Evolutionary conservation across 2,888 invertebrate species (phyloP).

Genomic region (Andrena bucephala): DNA sequence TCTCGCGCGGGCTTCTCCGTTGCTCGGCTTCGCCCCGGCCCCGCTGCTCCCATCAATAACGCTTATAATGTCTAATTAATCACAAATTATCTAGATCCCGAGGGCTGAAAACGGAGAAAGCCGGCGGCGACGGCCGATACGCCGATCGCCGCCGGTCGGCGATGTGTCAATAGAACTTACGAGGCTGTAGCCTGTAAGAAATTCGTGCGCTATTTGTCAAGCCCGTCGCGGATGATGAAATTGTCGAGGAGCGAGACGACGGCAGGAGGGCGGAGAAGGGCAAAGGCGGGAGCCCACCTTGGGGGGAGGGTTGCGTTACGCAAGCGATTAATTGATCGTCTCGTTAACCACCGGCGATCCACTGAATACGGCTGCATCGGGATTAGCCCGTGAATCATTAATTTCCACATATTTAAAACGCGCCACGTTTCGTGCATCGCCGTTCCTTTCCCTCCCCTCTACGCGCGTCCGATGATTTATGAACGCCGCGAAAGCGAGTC

Average conservation of each 20-base stretch:
- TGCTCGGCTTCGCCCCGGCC: conserved; percentile 42
- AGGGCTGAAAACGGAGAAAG: conserved; percentile 53
- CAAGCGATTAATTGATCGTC: conserved; percentile 52
- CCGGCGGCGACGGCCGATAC: conserved; percentile 16
- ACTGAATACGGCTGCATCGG: conserved; percentile 9
- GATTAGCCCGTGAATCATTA: conserved; percentile 40
- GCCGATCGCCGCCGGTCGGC: neutral
- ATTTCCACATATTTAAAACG: conserved; percentile 42
- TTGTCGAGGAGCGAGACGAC: conserved; percentile 14
- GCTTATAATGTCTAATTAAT: conserved; percentile 84
- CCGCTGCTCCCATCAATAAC: conserved; percentile 83
- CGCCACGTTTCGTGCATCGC: conserved; percentile 34
- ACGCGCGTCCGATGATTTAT: conserved; percentile 37
- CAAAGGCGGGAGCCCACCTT: neutral
- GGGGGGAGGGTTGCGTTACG: conserved; percentile 9
- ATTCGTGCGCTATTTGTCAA: conserved; percentile 46
- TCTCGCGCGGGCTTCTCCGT: conserved; percentile 46
- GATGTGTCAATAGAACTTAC: conserved; percentile 48
- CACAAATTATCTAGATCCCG: conserved; percentile 83
- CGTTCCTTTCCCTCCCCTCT: neutral
- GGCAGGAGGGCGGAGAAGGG: neutral
- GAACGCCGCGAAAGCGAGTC: conserved; percentile 30
- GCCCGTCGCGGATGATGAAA: conserved; percentile 27
- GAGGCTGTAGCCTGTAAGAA: conserved; percentile 8
- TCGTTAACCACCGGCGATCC: conserved; percentile 31